A percentile compares a stretch with the other conserved stretches of the same genome.
Evolutionary conservation across 2,888 invertebrate genomes (phyloP).

Genomic region (Sarcophaga caerulescens): DNA sequence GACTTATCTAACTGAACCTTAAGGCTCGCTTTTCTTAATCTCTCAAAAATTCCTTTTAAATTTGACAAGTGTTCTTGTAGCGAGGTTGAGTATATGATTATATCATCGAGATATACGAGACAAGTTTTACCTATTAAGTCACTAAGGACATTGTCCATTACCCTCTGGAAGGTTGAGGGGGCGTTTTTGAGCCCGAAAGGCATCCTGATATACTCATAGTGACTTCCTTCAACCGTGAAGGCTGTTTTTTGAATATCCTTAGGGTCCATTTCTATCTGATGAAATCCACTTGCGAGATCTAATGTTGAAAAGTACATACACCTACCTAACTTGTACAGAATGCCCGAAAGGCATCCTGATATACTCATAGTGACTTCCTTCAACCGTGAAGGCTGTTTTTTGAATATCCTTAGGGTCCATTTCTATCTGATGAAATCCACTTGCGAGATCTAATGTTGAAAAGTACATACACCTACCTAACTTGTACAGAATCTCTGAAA

Average conservation of each 20-base stretch:
- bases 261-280: too few species aligned
- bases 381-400: constrained; percentile 68
- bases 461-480: constrained; percentile 72
- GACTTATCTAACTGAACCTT: too few species aligned
- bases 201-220: too few species aligned
- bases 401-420: constrained; percentile 67
- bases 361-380: constrained; percentile 68
- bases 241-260: too few species aligned
- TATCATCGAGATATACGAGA: constrained; percentile 67
- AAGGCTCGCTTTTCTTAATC: not conserved
- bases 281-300: too few species aligned
- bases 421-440: constrained; percentile 75
- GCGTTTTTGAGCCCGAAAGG: constrained; percentile 63
- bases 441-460: constrained; percentile 72
- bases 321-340: too few species aligned
- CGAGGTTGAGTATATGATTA: constrained; percentile 37
- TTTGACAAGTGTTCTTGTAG: constrained; percentile 60
- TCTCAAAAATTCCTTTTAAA: constrained; percentile 42
- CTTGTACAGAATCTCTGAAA: too few species aligned
- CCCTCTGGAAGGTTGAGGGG: constrained; percentile 60
- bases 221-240: too few species aligned
- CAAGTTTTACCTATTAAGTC: constrained; percentile 67
- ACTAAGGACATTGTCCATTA: constrained; percentile 70
- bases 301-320: too few species aligned
- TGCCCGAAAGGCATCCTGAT: constrained; percentile 65